Conservation (phyloP, 2,113 vertebrate genomes). For the Mastomys coucha region DNA sequence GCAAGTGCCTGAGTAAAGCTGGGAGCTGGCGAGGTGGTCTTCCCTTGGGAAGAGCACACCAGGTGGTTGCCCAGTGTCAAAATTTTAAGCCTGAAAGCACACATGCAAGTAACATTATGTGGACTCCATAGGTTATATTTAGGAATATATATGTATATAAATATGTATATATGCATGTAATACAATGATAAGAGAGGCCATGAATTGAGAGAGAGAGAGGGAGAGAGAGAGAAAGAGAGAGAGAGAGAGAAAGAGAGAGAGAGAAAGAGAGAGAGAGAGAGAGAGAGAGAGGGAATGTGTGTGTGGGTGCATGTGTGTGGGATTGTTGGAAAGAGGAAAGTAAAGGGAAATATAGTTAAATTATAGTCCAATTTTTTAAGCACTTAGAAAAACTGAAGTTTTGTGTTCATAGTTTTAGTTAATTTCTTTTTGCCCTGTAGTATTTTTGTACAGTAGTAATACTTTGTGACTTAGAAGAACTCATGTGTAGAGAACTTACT, state of each 20-base stretch:
- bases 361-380: not conserved
- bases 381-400: not conserved
- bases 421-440: conserved; percentile 15
- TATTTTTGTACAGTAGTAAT: not conserved
- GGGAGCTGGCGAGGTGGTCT: not conserved
- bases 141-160: not conserved
- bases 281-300: not conserved
- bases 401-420: not conserved
- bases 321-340: not conserved
- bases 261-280: no score
- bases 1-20: not conserved
- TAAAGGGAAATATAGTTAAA: not conserved
- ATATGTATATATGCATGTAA: not conserved
- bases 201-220: not conserved
- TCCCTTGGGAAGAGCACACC: not conserved
- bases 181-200: not conserved
- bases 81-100: not conserved
- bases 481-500: not conserved
- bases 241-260: not conserved
- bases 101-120: not conserved
- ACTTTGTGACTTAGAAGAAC: not conserved
- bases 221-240: no score
- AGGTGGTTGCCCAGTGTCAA: not conserved
- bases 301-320: not conserved
- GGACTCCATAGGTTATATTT: not conserved